phyloP scores from a whole-genome alignment of 2,113 vertebrate species.

The Mellivora capensis region DNA sequence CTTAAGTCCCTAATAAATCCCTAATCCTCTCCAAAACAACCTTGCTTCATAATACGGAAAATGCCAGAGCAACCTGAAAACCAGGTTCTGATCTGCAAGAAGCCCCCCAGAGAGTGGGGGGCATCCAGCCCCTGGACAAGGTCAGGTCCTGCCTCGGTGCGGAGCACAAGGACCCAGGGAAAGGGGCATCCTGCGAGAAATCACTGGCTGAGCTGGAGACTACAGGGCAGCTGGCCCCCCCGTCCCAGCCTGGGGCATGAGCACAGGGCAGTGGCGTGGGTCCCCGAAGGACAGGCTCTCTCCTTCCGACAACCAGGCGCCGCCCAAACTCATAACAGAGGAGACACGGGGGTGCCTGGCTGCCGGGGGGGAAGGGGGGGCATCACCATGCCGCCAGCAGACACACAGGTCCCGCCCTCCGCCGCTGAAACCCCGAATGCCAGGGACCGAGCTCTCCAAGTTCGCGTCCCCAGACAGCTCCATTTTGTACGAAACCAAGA shows the following conservation, averaged over 20 bases:
- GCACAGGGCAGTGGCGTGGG: rapidly evolving
- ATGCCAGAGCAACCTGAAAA: neutral
- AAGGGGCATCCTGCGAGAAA: neutral
- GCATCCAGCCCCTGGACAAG: neutral
- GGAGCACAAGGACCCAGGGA: neutral
- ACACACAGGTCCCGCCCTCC: rapidly evolving
- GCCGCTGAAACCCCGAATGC: neutral
- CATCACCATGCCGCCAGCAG: no score
- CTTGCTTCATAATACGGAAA: neutral
- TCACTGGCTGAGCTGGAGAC: rapidly evolving
- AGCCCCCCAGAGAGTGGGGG: neutral
- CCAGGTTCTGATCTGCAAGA: neutral
- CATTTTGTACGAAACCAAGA: neutral
- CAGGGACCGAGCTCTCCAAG: neutral
- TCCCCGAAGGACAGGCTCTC: neutral
- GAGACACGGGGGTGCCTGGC: rapidly evolving
- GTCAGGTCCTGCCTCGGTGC: neutral
- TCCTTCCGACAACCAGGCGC: neutral
- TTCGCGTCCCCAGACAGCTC: neutral
- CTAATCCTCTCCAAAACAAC: neutral
- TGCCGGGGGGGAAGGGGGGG: rapidly evolving
- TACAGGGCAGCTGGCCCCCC: neutral
- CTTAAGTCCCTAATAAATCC: no score
- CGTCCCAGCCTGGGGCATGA: rapidly evolving
- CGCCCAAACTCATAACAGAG: neutral